Percentiles rank a stretch among this genome's conserved stretches.
phyloP scores from a whole-genome alignment of 2,113 vertebrate genomes.

The Oryzias melastigma region DNA sequence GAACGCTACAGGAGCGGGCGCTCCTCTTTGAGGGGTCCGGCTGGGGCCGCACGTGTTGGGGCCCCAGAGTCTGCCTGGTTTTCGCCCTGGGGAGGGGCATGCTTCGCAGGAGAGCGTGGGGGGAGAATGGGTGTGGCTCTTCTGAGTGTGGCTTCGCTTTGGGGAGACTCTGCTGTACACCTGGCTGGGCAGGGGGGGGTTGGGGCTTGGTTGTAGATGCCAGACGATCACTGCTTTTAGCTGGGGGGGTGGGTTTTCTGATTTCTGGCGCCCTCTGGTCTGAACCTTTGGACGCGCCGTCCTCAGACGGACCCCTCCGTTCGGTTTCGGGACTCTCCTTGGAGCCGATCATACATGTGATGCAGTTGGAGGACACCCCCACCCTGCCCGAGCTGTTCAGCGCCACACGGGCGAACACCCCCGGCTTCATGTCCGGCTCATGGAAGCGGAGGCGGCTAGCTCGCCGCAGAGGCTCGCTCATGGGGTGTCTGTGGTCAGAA shows the following conservation, averaged over 20 bases:
- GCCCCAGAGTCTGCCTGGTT: constrained; percentile 58
- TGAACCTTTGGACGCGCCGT: constrained; percentile 2
- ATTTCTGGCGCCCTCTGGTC: constrained; percentile 28
- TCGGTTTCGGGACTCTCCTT: constrained; percentile 85
- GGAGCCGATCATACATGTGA: constrained; percentile 87
- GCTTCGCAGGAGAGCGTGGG: constrained; percentile 37
- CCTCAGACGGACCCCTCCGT: constrained; percentile 56
- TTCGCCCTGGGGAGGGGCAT: constrained; percentile 50
- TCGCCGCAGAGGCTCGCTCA: constrained; percentile 83
- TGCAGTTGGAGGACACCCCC: constrained; percentile 89
- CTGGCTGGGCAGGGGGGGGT: constrained; percentile 9
- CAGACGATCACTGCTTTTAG: constrained; percentile 42
- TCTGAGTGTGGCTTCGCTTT: constrained; percentile 24
- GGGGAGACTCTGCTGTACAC: constrained; percentile 21
- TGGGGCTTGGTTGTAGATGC: constrained; percentile 26
- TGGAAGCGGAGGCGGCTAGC: constrained; percentile 74
- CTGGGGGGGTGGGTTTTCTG: constrained; percentile 16
- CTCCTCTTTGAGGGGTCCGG: constrained; percentile 21
- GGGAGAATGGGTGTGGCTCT: constrained; percentile 25
- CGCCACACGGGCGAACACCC: constrained; percentile 83
- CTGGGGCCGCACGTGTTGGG: constrained; percentile 23
- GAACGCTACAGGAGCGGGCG: constrained; percentile 57
- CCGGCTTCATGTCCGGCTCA: constrained; percentile 71
- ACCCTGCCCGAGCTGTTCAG: constrained; percentile 84
- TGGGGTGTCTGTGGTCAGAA: constrained; percentile 62